Percentiles rank a stretch among this genome's conserved stretches.
These are phyloP conservation scores for Drosophila colorata DNA, from an alignment of 2,888 invertebrate genomes.

Conservation along the genomic window DNA sequence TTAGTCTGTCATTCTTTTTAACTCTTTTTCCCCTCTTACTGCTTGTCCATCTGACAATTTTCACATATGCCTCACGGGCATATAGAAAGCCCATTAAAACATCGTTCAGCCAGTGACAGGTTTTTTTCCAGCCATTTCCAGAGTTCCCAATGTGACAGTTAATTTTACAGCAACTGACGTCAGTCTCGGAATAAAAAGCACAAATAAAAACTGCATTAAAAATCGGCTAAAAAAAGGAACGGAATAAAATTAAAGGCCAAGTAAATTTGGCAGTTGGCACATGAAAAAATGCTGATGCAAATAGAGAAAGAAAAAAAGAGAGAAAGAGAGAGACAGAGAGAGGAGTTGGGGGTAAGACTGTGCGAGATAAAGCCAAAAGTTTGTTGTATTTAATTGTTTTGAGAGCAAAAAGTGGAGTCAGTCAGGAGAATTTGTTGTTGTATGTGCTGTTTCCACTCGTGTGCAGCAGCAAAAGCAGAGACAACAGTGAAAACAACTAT, in stretches of 20 bases:
- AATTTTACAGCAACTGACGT: constrained; percentile 64
- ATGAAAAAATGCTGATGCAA: constrained; percentile 42
- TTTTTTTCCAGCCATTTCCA: constrained; percentile 30
- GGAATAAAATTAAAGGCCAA: constrained; percentile 55
- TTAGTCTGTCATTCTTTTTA: too few relatives aligned
- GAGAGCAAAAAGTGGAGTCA: constrained; percentile 50
- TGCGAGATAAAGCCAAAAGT: constrained; percentile 20
- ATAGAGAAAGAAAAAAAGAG: constrained; percentile 8
- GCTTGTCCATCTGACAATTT: neutral
- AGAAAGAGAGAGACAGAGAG: neutral
- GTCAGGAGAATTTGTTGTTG: constrained; percentile 24
- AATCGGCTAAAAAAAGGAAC: constrained; percentile 23
- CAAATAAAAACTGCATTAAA: constrained; percentile 51
- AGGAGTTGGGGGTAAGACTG: neutral
- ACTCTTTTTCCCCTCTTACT: too few relatives aligned
- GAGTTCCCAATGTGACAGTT: constrained; percentile 66
- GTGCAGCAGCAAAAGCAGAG: constrained; percentile 33
- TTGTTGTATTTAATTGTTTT: constrained; percentile 60
- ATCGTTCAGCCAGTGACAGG: constrained; percentile 71
- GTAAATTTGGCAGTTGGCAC: constrained; percentile 53
- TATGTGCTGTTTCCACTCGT: constrained; percentile 51
- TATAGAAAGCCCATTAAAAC: constrained; percentile 64
- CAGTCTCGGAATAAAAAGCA: constrained; percentile 28
- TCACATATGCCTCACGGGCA: constrained; percentile 17
- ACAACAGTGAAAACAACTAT: constrained; percentile 37